Percentiles rank a stretch among this genome's conserved stretches.
These are phyloP conservation scores for Dasyurus viverrinus DNA, from an alignment of 2,113 vertebrate species.

Conservation along the genomic window DNA sequence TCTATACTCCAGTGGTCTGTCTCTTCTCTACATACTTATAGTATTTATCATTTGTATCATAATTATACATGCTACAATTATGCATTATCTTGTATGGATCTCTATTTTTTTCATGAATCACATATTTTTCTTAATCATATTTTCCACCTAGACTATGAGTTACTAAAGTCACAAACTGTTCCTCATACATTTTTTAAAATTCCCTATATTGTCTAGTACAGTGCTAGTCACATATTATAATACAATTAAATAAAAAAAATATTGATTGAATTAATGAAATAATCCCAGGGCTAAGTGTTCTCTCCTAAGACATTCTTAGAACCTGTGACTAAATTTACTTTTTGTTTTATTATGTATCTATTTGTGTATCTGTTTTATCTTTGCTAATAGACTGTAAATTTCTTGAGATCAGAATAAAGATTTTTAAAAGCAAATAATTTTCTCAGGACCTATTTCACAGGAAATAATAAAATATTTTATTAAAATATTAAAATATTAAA, in stretches of 20 bases:
- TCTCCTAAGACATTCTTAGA: not conserved
- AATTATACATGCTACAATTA: not conserved
- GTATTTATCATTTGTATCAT: not conserved
- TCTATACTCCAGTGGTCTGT: conserved; percentile 15
- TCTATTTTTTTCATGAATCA: not conserved
- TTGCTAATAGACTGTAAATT: not conserved
- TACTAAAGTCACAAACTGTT: not conserved
- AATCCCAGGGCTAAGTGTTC: not conserved
- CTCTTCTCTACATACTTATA: not conserved
- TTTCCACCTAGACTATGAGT: not conserved
- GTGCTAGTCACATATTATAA: not conserved
- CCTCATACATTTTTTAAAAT: not conserved
- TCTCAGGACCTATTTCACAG: not conserved
- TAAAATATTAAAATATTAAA: no score
- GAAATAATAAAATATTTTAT: not conserved
- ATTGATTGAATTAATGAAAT: not conserved
- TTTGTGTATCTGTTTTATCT: not conserved
- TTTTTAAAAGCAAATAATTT: not conserved
- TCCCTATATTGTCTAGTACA: not conserved
- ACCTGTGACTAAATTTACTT: not conserved
- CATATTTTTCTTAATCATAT: not conserved
- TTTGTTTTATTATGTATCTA: not conserved
- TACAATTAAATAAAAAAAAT: not conserved
- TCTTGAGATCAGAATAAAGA: not conserved
- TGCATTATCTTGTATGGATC: not conserved